phyloP scores from a whole-genome alignment of 2,113 vertebrate genomes.

The Anoplopoma fimbria region DNA sequence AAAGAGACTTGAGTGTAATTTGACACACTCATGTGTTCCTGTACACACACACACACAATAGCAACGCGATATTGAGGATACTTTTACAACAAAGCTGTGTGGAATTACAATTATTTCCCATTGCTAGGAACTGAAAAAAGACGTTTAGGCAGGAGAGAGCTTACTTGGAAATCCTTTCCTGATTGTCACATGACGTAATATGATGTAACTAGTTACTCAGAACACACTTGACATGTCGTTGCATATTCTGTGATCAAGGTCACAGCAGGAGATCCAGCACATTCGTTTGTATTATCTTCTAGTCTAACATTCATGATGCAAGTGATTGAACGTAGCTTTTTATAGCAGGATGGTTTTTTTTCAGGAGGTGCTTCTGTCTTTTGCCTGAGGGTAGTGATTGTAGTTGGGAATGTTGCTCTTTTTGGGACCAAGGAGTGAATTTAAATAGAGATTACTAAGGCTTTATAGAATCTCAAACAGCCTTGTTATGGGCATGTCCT shows the following conservation, averaged over 20 bases:
- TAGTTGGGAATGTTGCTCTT: neutral
- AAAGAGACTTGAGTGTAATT: conserved; percentile 68
- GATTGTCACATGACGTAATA: conserved; percentile 24
- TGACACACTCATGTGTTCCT: conserved; percentile 47
- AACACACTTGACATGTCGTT: conserved; percentile 8
- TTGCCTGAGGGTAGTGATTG: neutral
- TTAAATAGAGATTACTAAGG: neutral
- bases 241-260: conserved; percentile 41
- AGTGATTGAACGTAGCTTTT: neutral
- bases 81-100: conserved; percentile 74
- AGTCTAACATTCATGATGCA: neutral
- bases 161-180: conserved; percentile 5
- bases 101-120: conserved; percentile 71
- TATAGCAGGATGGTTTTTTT: neutral
- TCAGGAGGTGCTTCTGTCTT: neutral
- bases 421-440: neutral
- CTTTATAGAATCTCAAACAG: conserved; percentile 1
- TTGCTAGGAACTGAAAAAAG: conserved; percentile 26
- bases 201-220: conserved; percentile 27
- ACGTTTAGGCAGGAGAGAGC: neutral
- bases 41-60: conserved; percentile 11
- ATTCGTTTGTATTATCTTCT: neutral
- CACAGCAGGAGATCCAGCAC: conserved; percentile 19
- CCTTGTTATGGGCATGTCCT: neutral
- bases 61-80: conserved; percentile 62